Conservation (phyloP, 2,113 vertebrate genomes). For the Boulengeromyrus knoepffleri region DNA sequence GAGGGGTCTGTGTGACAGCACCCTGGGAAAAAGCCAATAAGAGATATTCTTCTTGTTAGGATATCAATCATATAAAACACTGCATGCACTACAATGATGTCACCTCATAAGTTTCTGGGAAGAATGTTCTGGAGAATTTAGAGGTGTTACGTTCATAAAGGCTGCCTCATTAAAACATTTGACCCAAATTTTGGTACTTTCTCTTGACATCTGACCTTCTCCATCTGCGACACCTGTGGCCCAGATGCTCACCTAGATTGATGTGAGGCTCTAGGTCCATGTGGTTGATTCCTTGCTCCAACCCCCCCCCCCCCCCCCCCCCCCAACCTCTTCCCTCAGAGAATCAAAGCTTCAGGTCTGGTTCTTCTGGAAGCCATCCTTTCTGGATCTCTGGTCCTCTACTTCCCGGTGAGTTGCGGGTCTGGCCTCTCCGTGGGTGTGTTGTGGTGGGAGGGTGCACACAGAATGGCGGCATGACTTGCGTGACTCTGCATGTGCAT, state of each 20-base stretch:
- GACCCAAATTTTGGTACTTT: neutral
- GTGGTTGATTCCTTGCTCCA: slow-evolving; percentile 75
- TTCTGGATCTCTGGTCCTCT: slow-evolving; percentile 87
- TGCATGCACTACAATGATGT: neutral
- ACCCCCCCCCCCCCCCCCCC: slow-evolving; percentile 90
- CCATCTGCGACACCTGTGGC: neutral
- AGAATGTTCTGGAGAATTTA: neutral
- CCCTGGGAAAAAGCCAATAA: neutral
- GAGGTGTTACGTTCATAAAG: neutral
- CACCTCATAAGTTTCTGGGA: neutral
- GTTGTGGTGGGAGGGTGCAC: neutral
- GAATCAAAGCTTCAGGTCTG: slow-evolving; percentile 87
- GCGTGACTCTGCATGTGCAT: neutral
- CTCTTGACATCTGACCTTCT: neutral
- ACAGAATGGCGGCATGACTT: neutral
- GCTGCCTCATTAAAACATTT: neutral
- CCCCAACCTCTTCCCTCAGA: slow-evolving; percentile 60
- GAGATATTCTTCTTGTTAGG: neutral
- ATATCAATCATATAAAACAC: neutral
- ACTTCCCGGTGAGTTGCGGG: slow-evolving; percentile 81
- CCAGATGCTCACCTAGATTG: slow-evolving; percentile 70
- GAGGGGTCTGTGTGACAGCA: neutral
- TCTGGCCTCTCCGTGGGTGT: neutral
- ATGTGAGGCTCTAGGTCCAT: slow-evolving; percentile 90
- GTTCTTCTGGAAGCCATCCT: slow-evolving; percentile 91